phyloP scores from a whole-genome alignment of 2,797 vertebrate genomes.

The Hafferia zeledoni region DNA sequence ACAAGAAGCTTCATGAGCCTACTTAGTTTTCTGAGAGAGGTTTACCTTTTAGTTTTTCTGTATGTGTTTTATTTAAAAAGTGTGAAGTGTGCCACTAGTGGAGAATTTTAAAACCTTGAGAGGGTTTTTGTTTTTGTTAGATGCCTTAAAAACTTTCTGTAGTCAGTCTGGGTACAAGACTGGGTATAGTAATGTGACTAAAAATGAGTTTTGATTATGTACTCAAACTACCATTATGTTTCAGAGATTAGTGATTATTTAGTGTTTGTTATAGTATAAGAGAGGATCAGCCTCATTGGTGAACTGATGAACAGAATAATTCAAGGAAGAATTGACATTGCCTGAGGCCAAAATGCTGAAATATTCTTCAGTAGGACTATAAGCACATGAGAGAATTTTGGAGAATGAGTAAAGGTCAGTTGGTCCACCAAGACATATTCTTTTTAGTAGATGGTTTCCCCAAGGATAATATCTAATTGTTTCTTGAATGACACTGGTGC shows the following conservation, averaged over 20 bases:
- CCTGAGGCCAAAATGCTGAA: conserved; percentile 75
- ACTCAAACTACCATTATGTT: not conserved
- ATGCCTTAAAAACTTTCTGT: not conserved
- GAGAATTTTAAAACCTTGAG: not conserved
- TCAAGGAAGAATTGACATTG: conserved; percentile 74
- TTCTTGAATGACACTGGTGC: conserved; percentile 73
- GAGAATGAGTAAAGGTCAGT: conserved; percentile 78
- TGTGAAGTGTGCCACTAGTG: not conserved
- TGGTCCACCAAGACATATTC: conserved; percentile 70
- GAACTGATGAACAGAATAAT: conserved; percentile 68
- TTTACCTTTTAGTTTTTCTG: not conserved
- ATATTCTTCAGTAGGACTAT: conserved; percentile 71
- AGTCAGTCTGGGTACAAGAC: not conserved
- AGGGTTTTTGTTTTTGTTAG: not conserved
- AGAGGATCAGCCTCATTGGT: conserved; percentile 31
- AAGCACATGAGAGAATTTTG: conserved; percentile 69
- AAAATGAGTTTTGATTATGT: not conserved
- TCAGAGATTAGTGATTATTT: not conserved
- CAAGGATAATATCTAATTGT: conserved; percentile 76
- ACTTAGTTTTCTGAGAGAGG: not conserved
- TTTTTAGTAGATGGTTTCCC: conserved; percentile 74
- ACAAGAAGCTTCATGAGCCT: not conserved
- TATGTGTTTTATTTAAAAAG: not conserved
- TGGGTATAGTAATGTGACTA: not conserved
- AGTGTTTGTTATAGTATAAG: conserved; percentile 4